Percentiles rank a stretch among this genome's conserved stretches.
These are phyloP conservation scores for Drusus annulatus DNA, from an alignment of 1,140 invertebrate species.

Conservation along the genomic window DNA sequence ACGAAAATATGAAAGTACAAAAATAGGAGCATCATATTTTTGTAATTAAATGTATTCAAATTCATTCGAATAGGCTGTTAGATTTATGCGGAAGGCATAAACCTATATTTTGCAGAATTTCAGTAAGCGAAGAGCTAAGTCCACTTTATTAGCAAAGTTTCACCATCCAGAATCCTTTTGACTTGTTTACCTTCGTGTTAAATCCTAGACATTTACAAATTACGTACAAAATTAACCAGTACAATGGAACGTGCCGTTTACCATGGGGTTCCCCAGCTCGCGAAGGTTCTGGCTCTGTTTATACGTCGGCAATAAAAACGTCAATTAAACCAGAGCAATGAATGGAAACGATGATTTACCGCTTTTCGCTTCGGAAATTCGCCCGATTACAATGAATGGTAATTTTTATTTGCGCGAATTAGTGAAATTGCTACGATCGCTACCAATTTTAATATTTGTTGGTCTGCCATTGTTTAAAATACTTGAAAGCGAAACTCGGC, in stretches of 20 bases:
- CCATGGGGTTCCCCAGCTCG: not conserved
- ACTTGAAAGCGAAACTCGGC: not conserved
- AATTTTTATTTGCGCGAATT: conserved; percentile 40
- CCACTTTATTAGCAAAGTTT: conserved; percentile 40
- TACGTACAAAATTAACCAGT: conserved; percentile 30
- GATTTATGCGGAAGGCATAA: not conserved
- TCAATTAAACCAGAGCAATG: conserved; percentile 48
- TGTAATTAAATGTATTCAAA: not conserved
- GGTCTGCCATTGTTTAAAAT: not conserved
- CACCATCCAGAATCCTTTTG: conserved; percentile 30
- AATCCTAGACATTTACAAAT: conserved; percentile 37
- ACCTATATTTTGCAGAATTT: not conserved
- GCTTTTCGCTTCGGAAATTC: conserved; percentile 47
- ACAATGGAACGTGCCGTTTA: conserved; percentile 18
- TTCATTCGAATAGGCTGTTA: no score
- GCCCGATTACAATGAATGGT: conserved; percentile 38
- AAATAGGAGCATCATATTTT: not conserved
- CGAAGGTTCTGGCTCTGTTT: conserved; percentile 20
- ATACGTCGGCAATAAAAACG: conserved; percentile 47
- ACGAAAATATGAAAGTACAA: not conserved
- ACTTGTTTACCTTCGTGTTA: conserved; percentile 38
- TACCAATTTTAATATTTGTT: conserved; percentile 7
- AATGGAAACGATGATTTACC: conserved; percentile 46
- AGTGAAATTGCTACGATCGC: not conserved
- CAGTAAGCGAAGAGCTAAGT: conserved; percentile 4